A percentile compares a stretch with the other conserved stretches of the same genome.
Conservation (phyloP, 2,888 invertebrate species). For the Xanthorhoe spadicearia region DNA sequence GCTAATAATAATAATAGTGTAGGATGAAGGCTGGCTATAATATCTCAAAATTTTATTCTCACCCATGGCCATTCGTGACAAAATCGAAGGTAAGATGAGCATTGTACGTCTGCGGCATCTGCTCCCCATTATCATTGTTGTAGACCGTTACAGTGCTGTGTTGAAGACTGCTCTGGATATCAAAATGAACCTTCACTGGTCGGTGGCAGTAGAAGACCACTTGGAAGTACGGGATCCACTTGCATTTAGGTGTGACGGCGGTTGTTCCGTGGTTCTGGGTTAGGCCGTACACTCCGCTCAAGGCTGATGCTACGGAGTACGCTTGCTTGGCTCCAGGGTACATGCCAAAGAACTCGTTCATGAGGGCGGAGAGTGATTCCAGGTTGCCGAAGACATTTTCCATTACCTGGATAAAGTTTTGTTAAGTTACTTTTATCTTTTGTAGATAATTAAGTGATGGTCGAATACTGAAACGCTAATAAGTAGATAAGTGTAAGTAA, state of each 20-base stretch:
- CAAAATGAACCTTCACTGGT: constrained; percentile 71
- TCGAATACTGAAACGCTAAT: no score
- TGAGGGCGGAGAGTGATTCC: constrained; percentile 65
- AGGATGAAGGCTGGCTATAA: no score
- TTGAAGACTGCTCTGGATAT: constrained; percentile 60
- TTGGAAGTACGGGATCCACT: constrained; percentile 76
- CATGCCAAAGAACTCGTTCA: constrained; percentile 74
- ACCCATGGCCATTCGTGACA: constrained; percentile 66
- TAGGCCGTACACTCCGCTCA: constrained; percentile 63
- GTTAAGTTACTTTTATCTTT: no score
- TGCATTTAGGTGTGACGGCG: constrained; percentile 58
- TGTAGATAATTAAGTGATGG: no score
- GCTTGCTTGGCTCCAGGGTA: constrained; percentile 67
- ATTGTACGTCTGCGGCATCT: constrained; percentile 65
- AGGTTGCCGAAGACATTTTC: constrained; percentile 69
- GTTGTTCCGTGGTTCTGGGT: constrained; percentile 60
- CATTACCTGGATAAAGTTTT: constrained; percentile 58
- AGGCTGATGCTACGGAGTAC: constrained; percentile 70
- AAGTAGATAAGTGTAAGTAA: no score
- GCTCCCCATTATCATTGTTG: constrained; percentile 65
- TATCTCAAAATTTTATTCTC: constrained; percentile 42
- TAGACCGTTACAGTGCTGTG: constrained; percentile 63
- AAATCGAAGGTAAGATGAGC: constrained; percentile 69
- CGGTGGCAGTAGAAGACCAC: constrained; percentile 70
- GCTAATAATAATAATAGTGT: no score